phyloP scores from a whole-genome alignment of 2,888 invertebrate species.

The Agrotis ipsilon region DNA sequence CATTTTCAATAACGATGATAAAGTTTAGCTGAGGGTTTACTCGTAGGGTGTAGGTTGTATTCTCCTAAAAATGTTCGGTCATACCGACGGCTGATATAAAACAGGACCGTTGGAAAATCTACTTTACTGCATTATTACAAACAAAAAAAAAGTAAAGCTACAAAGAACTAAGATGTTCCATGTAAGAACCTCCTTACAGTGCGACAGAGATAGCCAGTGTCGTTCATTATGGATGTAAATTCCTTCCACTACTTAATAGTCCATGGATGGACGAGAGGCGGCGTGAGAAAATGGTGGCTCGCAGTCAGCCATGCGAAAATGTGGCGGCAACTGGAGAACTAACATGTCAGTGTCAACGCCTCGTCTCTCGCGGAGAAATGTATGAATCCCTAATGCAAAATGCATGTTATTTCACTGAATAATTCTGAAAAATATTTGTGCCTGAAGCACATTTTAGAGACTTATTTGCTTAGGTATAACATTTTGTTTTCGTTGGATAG shows the following conservation, averaged over 20 bases:
- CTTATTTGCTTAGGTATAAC: background rate
- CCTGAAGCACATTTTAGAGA: conserved; percentile 18
- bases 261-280: conserved; percentile 72
- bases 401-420: conserved; percentile 55
- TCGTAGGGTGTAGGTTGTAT: too few species aligned
- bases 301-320: conserved; percentile 70
- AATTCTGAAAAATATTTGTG: conserved; percentile 40
- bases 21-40: background rate
- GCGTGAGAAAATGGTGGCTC: conserved; percentile 82
- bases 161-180: conserved; percentile 1
- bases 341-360: conserved; percentile 53
- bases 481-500: conserved; percentile 33
- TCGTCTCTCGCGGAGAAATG: conserved; percentile 41
- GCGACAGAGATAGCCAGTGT: conserved; percentile 67
- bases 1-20: background rate
- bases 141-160: background rate
- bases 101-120: background rate
- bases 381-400: conserved; percentile 59
- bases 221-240: conserved; percentile 82
- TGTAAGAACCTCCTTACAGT: conserved; percentile 44
- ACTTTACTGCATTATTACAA: background rate
- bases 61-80: background rate
- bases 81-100: background rate
- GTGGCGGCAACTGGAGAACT: conserved; percentile 43
- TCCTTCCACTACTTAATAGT: conserved; percentile 83